Evolutionary conservation across 2,888 invertebrate species (phyloP), one percentile per base, ranked within the genome.

Genomic region (Drosophila mulleri): DNA sequence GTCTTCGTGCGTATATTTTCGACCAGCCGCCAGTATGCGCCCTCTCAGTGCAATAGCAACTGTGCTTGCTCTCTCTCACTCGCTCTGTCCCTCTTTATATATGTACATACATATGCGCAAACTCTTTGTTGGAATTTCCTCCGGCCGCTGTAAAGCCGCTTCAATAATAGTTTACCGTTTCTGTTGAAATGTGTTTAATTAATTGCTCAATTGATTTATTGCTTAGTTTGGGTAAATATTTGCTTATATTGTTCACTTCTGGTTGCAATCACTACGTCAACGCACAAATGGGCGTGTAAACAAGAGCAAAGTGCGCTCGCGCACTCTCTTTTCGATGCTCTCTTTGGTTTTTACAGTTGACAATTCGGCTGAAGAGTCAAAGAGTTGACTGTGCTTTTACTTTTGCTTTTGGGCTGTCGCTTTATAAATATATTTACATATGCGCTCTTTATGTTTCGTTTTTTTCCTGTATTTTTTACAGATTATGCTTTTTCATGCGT

Each of bases 231-330:
- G 50, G n/a, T 62, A 64, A 65, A 64, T 64, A 64, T 59, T 75
- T 59, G 12, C 29, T 26, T 32, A n/a, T 39, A 8, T 42, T 45
- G 41, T 60, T 57, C 39, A 37, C 47, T 63, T 39, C 44, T 48
- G 41, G 54, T 56, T 68, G 59, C 62, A 66, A 62, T 67, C 47
- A 29, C 14, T 39, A 56, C 39, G 18, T 63, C 26, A 62, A 41
- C 66, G n/a, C 20, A 53, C 48, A 82, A 87, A 77, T 88, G 88
- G 84, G 84, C 77, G 88, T 84, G 88, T 83, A 79, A 80, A 72
- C 70, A 76, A 75, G 53, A 56, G 56, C 74, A 72, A 74, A 78
- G 72, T 88, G 85, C 83, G 88, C 83, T 80, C 85, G 84, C 85
- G 85, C 84, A 68, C 82, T 83, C 83, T 83, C 83, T 78, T 85